Conservation (phyloP, 1,140 invertebrate species). For the Tetramorium simillimum region DNA sequence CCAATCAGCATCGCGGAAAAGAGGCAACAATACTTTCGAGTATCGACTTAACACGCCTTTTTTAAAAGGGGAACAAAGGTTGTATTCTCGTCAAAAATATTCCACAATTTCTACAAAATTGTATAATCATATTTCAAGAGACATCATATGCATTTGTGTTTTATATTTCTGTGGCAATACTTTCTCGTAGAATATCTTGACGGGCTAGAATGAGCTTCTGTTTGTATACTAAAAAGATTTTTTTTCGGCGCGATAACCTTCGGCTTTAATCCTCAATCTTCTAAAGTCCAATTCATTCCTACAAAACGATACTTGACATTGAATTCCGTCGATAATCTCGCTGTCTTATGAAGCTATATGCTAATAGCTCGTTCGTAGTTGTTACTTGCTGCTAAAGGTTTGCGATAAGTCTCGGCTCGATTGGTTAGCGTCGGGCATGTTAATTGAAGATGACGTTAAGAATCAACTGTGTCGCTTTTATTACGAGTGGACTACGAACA, state of each 20-base stretch:
- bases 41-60: no score
- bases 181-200: slow-evolving; percentile 3
- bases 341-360: slow-evolving; percentile 42
- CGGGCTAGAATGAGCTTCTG: background rate
- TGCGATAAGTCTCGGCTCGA: slow-evolving; percentile 40
- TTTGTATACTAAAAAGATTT: background rate
- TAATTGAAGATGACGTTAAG: slow-evolving; percentile 54
- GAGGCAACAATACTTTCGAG: no score
- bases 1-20: no score
- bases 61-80: background rate
- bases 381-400: slow-evolving; percentile 5
- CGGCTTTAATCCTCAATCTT: slow-evolving; percentile 41
- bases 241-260: slow-evolving; percentile 13
- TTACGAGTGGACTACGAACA: background rate
- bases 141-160: background rate
- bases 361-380: slow-evolving; percentile 58
- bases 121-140: background rate
- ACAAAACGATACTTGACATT: slow-evolving; percentile 59
- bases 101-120: background rate
- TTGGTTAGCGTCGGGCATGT: slow-evolving; percentile 34
- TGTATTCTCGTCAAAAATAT: background rate
- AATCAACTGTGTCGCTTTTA: slow-evolving; percentile 15
- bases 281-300: background rate
- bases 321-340: slow-evolving; percentile 56
- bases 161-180: background rate